Percentiles rank a stretch among this genome's conserved stretches.
These are phyloP conservation scores for Meriones psammophilus DNA, from an alignment of 2,797 vertebrate species.

Conservation along the genomic window DNA sequence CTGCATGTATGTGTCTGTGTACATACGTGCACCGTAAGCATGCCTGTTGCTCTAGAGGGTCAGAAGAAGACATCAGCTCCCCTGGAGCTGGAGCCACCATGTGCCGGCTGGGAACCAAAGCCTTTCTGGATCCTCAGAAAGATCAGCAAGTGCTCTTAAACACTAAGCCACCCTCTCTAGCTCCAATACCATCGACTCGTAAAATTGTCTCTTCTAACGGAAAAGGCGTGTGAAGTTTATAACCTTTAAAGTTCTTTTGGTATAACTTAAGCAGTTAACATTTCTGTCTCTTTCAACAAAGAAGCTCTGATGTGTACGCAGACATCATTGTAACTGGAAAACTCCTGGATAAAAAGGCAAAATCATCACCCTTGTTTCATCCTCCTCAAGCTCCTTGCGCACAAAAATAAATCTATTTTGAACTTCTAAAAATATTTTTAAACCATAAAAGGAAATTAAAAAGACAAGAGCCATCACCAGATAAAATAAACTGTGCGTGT, in stretches of 20 bases:
- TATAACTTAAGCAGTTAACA: not conserved
- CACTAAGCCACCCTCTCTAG: not conserved
- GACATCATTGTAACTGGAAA: not conserved
- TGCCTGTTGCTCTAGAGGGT: not conserved
- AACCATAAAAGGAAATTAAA: slow-evolving; percentile 32
- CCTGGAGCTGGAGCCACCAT: not conserved
- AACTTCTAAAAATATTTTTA: not conserved
- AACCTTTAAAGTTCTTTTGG: not conserved
- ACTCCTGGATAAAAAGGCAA: not conserved
- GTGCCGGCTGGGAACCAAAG: not conserved
- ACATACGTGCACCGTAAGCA: not conserved
- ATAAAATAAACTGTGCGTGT: not conserved
- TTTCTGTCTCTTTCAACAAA: not conserved
- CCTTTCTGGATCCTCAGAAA: not conserved
- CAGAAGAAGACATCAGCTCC: not conserved
- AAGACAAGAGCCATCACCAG: not conserved
- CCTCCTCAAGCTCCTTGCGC: not conserved
- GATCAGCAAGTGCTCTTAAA: not conserved
- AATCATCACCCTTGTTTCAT: not conserved
- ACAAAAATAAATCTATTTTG: not conserved
- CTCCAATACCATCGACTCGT: not conserved
- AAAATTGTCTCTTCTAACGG: not conserved
- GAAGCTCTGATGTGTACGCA: not conserved
- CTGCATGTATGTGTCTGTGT: not conserved
- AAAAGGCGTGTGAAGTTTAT: not conserved